Percentiles rank a stretch among this genome's conserved stretches.
Conservation (phyloP, 2,797 vertebrate species). For the Microhierax caerulescens region DNA sequence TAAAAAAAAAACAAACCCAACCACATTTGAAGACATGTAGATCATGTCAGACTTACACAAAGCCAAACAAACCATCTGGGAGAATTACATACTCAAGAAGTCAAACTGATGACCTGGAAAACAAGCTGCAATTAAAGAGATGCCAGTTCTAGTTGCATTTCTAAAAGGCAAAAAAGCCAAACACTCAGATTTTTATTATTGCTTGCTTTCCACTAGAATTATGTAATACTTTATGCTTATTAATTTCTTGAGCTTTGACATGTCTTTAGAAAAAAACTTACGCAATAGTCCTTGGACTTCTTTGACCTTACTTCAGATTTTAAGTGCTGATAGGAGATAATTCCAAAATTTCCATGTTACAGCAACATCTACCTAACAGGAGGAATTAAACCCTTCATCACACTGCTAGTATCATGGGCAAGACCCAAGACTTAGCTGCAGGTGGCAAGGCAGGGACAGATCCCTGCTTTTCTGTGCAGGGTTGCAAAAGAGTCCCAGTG, state of each 20-base stretch:
- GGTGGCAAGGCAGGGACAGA: not conserved
- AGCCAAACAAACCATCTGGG: slow-evolving; percentile 15
- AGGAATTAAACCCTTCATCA: not conserved
- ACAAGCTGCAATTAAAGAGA: slow-evolving; percentile 52
- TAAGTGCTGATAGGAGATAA: not conserved
- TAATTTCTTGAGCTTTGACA: not conserved
- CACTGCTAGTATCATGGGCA: not conserved
- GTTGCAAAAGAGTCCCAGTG: not conserved
- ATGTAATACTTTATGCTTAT: not conserved
- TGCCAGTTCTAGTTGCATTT: not conserved
- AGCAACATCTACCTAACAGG: not conserved
- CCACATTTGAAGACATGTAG: not conserved
- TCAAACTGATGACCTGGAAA: slow-evolving; percentile 46
- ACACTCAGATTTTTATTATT: not conserved
- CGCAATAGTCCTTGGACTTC: not conserved
- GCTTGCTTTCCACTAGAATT: not conserved
- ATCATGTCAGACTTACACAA: slow-evolving; percentile 9
- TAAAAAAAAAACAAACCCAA: not conserved
- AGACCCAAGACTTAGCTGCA: not conserved
- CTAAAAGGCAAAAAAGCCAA: not conserved
- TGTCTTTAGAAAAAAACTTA: not conserved
- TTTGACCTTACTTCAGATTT: not conserved
- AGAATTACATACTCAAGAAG: slow-evolving; percentile 10
- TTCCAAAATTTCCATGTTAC: not conserved
- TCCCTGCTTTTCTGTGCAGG: not conserved